Evolutionary conservation across 2,797 vertebrate genomes (phyloP).

Genomic region (Alcedo quadribrachys): DNA sequence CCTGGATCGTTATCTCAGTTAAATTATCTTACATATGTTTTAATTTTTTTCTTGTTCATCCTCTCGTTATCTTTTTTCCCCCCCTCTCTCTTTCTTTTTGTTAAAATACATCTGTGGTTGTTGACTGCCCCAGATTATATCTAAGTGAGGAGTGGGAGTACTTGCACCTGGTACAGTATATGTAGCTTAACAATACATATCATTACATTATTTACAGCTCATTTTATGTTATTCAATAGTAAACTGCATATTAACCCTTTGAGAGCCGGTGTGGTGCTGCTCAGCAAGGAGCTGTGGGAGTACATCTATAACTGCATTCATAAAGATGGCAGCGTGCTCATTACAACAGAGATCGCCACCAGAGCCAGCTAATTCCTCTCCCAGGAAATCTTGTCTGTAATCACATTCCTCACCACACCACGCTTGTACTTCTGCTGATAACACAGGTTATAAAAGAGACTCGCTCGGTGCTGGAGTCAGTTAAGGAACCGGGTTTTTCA

Average conservation of each 20-base stretch:
- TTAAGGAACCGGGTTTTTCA: constrained; percentile 82
- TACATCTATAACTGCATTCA: constrained; percentile 76
- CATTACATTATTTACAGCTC: constrained; percentile 91
- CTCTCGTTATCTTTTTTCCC: constrained; percentile 69
- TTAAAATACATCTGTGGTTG: constrained; percentile 96
- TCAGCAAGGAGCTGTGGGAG: constrained; percentile 53
- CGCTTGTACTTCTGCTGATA: constrained; percentile 84
- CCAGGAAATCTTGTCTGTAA: constrained; percentile 84
- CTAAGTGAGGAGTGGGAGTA: constrained; percentile 90
- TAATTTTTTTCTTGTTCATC: constrained; percentile 81
- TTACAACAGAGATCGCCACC: constrained; percentile 79
- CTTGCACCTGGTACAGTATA: constrained; percentile 93
- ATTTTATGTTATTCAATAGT: constrained; percentile 85
- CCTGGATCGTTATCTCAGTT: constrained; percentile 88
- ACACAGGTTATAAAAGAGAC: constrained; percentile 83
- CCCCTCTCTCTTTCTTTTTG: constrained; percentile 80
- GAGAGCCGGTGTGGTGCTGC: constrained; percentile 49
- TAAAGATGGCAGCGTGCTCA: constrained; percentile 83
- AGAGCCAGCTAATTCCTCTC: constrained; percentile 84
- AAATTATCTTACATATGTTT: constrained; percentile 87
- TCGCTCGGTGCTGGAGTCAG: constrained; percentile 76
- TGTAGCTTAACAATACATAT: constrained; percentile 92
- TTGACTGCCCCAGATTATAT: constrained; percentile 87
- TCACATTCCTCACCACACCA: constrained; percentile 80
- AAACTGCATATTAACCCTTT: constrained; percentile 82